Evolutionary conservation across 2,797 vertebrate species (phyloP).

Genomic region (Petrocephalus schoutedeni): DNA sequence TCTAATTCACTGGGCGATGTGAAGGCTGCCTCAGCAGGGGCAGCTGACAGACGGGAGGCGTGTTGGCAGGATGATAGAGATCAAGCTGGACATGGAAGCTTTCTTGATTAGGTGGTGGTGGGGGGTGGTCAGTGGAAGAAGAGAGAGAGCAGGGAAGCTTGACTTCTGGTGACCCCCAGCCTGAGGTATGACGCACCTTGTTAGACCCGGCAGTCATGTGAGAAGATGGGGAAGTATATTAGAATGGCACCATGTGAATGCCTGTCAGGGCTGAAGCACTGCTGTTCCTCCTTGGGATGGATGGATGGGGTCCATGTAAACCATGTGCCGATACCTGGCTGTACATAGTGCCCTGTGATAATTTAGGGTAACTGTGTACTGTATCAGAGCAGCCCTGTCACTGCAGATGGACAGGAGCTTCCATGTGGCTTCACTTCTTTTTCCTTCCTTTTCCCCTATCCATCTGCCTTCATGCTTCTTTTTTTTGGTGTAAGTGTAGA

Average conservation of each 20-base stretch:
- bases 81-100: neutral
- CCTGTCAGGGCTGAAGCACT: neutral
- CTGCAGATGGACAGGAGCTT: neutral
- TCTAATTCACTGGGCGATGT: neutral
- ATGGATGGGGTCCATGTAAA: neutral
- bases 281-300: neutral
- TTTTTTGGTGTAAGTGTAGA: neutral
- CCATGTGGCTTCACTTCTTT: neutral
- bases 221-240: neutral
- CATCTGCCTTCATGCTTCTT: neutral
- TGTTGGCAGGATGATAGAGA: neutral
- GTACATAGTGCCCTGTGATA: neutral
- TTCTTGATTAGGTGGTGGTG: neutral
- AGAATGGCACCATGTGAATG: neutral
- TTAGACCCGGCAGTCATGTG: neutral
- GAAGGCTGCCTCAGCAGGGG: neutral
- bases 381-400: neutral
- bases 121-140: neutral
- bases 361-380: neutral
- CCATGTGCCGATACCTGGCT: neutral
- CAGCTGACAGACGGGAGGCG: neutral
- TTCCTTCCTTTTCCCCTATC: neutral
- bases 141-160: neutral
- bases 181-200: neutral
- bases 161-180: neutral